Conservation (phyloP, 2,113 vertebrate species). For the Fregata magnificens region DNA sequence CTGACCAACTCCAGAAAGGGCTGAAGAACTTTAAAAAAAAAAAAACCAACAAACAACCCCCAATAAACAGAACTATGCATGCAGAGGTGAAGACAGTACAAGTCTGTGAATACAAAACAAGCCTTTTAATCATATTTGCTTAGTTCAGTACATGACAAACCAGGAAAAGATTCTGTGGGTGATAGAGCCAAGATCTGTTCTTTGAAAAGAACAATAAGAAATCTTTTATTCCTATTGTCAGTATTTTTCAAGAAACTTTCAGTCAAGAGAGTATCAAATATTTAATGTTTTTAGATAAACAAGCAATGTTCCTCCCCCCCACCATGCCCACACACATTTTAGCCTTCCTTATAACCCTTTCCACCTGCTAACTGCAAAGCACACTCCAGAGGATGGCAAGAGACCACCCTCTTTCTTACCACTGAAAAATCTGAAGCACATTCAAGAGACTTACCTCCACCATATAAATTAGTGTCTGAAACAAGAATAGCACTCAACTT, state of each 20-base stretch:
- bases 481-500: neutral
- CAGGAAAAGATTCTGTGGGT: neutral
- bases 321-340: neutral
- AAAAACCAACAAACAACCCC: too few species aligned
- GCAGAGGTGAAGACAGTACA: neutral
- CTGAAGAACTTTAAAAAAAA: neutral
- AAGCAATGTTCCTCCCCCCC: neutral
- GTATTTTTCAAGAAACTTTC: neutral
- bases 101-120: neutral
- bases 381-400: neutral
- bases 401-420: neutral
- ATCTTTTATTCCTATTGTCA: neutral
- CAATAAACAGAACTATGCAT: neutral
- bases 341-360: neutral
- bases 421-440: constrained; percentile 30
- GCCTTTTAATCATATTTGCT: neutral
- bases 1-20: neutral
- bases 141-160: neutral
- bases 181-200: neutral
- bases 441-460: neutral
- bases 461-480: neutral
- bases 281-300: neutral
- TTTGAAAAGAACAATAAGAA: neutral
- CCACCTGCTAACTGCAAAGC: constrained; percentile 9
- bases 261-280: neutral